These are phyloP conservation scores for Nymphalis io DNA, from an alignment of 1,140 invertebrate species.

Conservation along the genomic window DNA sequence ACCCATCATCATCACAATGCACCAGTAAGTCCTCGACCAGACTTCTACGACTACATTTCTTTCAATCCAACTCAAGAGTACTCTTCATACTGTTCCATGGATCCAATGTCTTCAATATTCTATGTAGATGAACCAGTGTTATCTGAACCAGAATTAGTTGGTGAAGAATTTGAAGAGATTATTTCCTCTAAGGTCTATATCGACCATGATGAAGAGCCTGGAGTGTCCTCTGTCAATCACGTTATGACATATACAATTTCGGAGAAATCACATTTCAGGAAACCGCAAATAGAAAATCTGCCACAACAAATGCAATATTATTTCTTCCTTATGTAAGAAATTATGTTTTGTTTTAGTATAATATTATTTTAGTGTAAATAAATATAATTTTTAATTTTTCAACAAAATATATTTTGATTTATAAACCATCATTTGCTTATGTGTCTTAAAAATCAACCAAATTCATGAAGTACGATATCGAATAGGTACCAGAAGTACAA, in stretches of 20 bases:
- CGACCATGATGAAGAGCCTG: conserved; percentile 59
- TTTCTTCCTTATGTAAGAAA: conserved; percentile 62
- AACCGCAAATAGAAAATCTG: conserved; percentile 62
- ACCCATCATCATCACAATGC: conserved; percentile 36
- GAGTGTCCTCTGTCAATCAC: conserved; percentile 63
- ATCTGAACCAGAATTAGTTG: conserved; percentile 60
- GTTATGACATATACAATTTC: conserved; percentile 68
- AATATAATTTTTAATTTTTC: not conserved
- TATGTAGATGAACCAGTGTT: conserved; percentile 46
- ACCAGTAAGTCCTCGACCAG: conserved; percentile 51
- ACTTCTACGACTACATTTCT: conserved; percentile 57
- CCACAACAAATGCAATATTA: conserved; percentile 75
- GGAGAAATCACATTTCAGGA: conserved; percentile 68
- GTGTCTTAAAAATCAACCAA: too few relatives aligned
- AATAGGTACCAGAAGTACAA: too few relatives aligned
- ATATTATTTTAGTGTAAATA: not conserved
- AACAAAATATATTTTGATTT: not conserved
- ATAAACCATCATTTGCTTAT: too few relatives aligned
- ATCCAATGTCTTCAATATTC: conserved; percentile 42
- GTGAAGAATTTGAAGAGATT: conserved; percentile 69
- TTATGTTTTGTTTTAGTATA: not conserved
- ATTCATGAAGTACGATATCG: too few relatives aligned
- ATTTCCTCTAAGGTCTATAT: conserved; percentile 63
- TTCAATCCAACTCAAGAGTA: conserved; percentile 52
- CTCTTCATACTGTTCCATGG: conserved; percentile 54